Percentiles rank a stretch among this genome's conserved stretches.
Evolutionary conservation across 2,113 vertebrate species (phyloP).

Genomic region (Accipiter cooperii): DNA sequence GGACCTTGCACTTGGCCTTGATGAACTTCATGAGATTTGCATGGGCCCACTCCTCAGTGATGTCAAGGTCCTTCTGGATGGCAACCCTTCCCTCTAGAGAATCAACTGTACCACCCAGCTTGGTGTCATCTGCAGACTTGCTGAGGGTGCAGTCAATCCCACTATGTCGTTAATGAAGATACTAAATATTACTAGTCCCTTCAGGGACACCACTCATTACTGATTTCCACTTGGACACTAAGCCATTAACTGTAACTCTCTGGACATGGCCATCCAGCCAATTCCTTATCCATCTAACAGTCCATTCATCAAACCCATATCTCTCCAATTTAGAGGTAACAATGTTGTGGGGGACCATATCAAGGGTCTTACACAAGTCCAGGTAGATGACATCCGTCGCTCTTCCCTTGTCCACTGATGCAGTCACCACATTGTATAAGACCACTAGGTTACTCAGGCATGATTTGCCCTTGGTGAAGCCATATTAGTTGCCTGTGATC

Average conservation of each 20-base stretch:
- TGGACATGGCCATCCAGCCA: background rate
- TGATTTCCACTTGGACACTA: background rate
- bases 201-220: background rate
- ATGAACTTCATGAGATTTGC: background rate
- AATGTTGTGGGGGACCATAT: background rate
- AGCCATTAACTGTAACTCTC: background rate
- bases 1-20: background rate
- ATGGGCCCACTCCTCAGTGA: background rate
- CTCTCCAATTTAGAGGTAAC: background rate
- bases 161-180: background rate
- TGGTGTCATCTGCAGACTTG: background rate
- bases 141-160: background rate
- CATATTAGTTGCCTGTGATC: background rate
- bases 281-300: background rate
- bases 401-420: background rate
- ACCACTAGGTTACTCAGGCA: background rate
- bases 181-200: background rate
- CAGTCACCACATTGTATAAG: background rate
- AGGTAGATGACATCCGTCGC: background rate
- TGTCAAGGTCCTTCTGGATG: background rate
- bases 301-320: background rate
- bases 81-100: background rate
- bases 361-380: background rate
- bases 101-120: background rate
- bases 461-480: background rate